Evolutionary conservation across 2,113 vertebrate genomes (phyloP), one percentile per base, ranked within the genome.

Genomic region (Osmerus eperlanus): DNA sequence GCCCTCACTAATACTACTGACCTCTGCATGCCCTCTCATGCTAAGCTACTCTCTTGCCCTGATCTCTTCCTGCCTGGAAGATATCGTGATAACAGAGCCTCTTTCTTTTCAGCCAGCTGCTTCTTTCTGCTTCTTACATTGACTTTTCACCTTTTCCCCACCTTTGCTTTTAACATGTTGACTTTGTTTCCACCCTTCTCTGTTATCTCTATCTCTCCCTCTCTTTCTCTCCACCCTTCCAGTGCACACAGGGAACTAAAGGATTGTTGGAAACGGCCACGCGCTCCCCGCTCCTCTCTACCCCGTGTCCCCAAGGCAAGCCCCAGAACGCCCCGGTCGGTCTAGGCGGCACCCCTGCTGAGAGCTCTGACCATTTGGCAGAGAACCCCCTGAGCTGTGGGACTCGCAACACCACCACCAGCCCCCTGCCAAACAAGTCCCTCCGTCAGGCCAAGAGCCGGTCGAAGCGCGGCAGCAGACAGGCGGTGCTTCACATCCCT

Each of bases 231-330:
- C 16, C 63, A 25, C 36, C 41, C 63, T 65, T 23, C 14, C 78
- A 88, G 86, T 90, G 86, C 73, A 85, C 85, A 16, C 82, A 88
- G 79, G 89, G 88, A 76, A 77, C 85, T 62, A 89, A 89, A 83
- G 88, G 80, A 62, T 72, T 89, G 67, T 76, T 87, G 76, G 89
- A 90, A 78, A 86, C 88, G 0, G 84, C 87, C 21, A n/a, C 87
- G 0, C 87, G 75, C 70, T 74, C 86, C 9, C 84, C 84, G 0
- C 82, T 86, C 18, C 77, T 84, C 54, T 75, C 87, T 67, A 76
- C 81, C 64, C 82, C 86, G 0, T 89, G 87, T 71, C 87, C 86
- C 76, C 90, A 85, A 78, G 84, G 79, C 76, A 89, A 89, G 76
- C 79, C 84, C 58, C 85, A 76, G 70, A 74, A 78, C 4, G 60